These are phyloP conservation scores for Corythaixoides concolor DNA, from an alignment of 2,113 vertebrate species.

Conservation along the genomic window DNA sequence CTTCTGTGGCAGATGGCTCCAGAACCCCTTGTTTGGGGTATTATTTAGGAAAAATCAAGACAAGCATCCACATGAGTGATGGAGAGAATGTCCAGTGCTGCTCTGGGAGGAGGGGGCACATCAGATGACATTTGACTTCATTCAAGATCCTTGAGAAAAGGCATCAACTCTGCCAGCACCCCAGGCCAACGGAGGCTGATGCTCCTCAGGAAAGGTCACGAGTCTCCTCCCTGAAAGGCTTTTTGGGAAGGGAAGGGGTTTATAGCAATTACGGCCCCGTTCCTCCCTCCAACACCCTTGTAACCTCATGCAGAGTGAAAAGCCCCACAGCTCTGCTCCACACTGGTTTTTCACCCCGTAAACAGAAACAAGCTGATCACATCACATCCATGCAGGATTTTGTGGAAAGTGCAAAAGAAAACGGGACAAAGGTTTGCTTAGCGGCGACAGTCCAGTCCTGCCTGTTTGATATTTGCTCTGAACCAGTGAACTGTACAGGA, in stretches of 20 bases:
- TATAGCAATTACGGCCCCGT: not conserved
- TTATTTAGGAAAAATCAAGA: not conserved
- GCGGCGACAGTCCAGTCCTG: not conserved
- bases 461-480: slow-evolving; percentile 51
- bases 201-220: not conserved
- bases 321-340: not conserved
- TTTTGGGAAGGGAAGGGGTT: not conserved
- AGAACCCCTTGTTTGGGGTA: rapidly evolving
- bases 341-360: not conserved
- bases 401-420: not conserved
- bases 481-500: slow-evolving; percentile 56
- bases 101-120: rapidly evolving
- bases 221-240: not conserved
- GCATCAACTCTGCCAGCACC: not conserved
- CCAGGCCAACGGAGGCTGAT: not conserved
- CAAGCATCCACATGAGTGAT: not conserved
- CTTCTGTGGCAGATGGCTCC: not conserved
- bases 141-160: not conserved
- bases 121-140: not conserved
- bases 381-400: not conserved
- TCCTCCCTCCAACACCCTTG: not conserved
- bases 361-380: not conserved
- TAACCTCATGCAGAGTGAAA: not conserved
- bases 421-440: slow-evolving; percentile 41
- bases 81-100: not conserved